phyloP scores from a whole-genome alignment of 2,797 vertebrate genomes.

The Crocidura indochinensis region DNA sequence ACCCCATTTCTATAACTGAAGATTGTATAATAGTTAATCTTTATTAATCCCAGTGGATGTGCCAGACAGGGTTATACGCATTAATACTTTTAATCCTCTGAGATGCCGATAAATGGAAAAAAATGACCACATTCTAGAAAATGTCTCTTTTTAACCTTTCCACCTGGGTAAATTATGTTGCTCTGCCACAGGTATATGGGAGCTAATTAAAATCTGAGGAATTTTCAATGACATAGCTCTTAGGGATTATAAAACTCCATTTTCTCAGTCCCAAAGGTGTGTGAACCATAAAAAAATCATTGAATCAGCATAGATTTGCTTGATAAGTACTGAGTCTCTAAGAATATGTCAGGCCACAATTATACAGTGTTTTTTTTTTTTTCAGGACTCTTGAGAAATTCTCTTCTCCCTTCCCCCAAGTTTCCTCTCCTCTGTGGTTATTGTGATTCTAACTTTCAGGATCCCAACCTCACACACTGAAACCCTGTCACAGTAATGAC shows the following conservation, averaged over 20 bases:
- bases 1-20: too few species aligned
- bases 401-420: not conserved
- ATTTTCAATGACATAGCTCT: not conserved
- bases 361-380: not conserved
- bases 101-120: not conserved
- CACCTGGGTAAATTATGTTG: not conserved
- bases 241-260: not conserved
- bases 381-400: not conserved
- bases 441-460: not conserved
- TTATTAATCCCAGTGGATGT: not conserved
- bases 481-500: not conserved
- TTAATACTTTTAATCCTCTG: constrained; percentile 54
- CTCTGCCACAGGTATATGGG: not conserved
- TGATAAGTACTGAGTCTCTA: not conserved
- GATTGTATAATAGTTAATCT: not conserved
- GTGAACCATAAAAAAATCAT: constrained; percentile 6
- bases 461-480: not conserved
- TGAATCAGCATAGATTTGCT: not conserved
- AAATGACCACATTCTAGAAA: constrained; percentile 13
- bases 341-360: not conserved
- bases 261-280: not conserved
- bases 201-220: constrained; percentile 43
- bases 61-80: not conserved
- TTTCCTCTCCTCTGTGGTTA: not conserved
- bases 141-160: constrained; percentile 14